phyloP scores from a whole-genome alignment of 2,888 invertebrate species.

The Argynnis bischoffii region DNA sequence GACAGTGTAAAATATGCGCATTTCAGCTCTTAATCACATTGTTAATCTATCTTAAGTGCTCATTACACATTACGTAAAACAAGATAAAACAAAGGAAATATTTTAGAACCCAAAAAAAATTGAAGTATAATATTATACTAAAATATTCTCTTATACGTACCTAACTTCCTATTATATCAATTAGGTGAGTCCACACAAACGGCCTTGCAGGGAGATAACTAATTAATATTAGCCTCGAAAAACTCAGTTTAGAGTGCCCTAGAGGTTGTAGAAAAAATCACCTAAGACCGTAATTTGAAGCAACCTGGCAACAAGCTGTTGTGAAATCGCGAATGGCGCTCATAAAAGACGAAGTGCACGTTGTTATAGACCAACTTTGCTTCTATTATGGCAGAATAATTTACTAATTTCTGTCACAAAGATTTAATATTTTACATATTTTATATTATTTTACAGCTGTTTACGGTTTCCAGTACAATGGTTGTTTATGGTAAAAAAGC shows the following conservation, averaged over 20 bases:
- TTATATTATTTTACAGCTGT: too few species aligned
- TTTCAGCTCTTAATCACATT: too few species aligned
- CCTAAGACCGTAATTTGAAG: conserved; percentile 31
- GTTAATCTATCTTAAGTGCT: too few species aligned
- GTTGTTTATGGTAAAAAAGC: too few species aligned
- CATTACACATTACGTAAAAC: too few species aligned
- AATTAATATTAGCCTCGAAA: conserved; percentile 51
- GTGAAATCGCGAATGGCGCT: conserved; percentile 17
- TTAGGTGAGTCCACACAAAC: conserved; percentile 51
- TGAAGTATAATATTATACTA: not conserved
- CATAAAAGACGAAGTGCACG: conserved; percentile 22
- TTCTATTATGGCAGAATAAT: conserved; percentile 21
- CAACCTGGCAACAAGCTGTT: conserved; percentile 27
- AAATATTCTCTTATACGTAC: conserved; percentile 1
- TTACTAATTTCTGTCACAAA: conserved; percentile 16
- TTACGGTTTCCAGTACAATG: too few species aligned
- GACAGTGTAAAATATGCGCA: too few species aligned
- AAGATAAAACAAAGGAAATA: too few species aligned
- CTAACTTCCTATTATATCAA: conserved; percentile 43
- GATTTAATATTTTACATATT: too few species aligned
- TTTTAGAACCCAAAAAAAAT: too few species aligned
- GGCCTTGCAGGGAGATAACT: conserved; percentile 46
- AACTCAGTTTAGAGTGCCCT: conserved; percentile 3
- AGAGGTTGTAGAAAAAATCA: conserved; percentile 44
- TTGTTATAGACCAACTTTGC: conserved; percentile 20